Evolutionary conservation across 2,797 vertebrate genomes (phyloP).

Genomic region (Botia kubotai): DNA sequence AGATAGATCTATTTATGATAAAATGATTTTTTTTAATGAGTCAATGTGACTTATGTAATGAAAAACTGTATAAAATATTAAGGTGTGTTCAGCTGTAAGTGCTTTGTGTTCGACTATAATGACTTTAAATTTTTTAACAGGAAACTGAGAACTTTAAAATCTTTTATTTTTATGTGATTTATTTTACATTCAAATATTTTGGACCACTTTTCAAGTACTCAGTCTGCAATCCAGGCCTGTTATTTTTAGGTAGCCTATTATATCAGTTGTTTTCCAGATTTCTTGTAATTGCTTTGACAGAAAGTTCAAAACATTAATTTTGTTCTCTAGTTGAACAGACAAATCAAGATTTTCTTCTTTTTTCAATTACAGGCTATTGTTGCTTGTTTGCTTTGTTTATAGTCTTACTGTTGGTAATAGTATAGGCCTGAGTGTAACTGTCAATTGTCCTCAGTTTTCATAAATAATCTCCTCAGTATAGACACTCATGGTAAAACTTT

Average conservation of each 20-base stretch:
- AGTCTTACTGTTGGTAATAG: conserved; percentile 24
- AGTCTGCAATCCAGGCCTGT: neutral
- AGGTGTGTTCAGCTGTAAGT: too few relatives aligned
- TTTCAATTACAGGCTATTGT: conserved; percentile 36
- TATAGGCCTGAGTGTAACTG: conserved; percentile 18
- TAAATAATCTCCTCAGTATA: conserved; percentile 50
- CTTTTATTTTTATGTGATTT: neutral
- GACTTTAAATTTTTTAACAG: neutral
- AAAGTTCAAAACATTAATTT: neutral
- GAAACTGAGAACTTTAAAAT: neutral
- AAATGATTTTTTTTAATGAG: too few relatives aligned
- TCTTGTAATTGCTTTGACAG: conserved; percentile 1
- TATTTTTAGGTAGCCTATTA: conserved; percentile 39
- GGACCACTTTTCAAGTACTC: conserved; percentile 15
- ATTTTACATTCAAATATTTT: conserved; percentile 30
- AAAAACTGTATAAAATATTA: too few relatives aligned
- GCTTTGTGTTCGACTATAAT: neutral
- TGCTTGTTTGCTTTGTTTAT: conserved; percentile 32
- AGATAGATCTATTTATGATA: too few relatives aligned
- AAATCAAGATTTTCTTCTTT: conserved; percentile 4
- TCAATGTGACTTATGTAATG: too few relatives aligned
- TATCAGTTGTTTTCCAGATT: neutral
- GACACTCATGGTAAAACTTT: conserved; percentile 49
- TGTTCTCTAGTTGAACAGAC: neutral
- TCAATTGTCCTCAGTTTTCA: conserved; percentile 43